Conservation (phyloP, 2,113 vertebrate genomes). For the Sorex araneus region DNA sequence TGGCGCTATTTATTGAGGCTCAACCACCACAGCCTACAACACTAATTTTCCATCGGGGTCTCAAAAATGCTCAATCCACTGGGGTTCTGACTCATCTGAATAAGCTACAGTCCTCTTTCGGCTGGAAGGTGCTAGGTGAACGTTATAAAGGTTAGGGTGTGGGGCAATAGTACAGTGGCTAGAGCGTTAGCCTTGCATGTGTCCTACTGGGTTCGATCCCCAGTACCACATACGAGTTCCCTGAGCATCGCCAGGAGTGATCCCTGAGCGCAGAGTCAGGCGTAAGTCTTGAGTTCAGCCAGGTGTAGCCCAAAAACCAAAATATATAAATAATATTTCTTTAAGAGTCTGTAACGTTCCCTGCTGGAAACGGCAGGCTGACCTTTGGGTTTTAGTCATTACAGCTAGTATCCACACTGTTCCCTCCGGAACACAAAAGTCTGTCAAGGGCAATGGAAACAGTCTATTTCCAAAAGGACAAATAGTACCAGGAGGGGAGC, state of each 20-base stretch:
- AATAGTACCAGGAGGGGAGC: neutral
- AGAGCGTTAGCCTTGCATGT: too few relatives aligned
- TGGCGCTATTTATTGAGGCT: conserved; percentile 69
- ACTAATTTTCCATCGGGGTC: neutral
- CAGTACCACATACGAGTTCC: too few relatives aligned
- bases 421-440: conserved; percentile 38
- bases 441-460: conserved; percentile 22
- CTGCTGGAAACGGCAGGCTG: conserved; percentile 22
- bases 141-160: neutral
- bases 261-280: too few relatives aligned
- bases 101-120: neutral
- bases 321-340: too few relatives aligned
- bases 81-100: neutral
- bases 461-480: conserved; percentile 12
- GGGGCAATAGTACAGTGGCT: too few relatives aligned
- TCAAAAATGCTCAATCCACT: neutral
- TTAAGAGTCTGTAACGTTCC: neutral
- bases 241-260: too few relatives aligned
- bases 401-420: neutral
- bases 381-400: conserved; percentile 28
- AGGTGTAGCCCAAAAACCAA: too few relatives aligned
- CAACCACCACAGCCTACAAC: neutral
- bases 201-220: too few relatives aligned
- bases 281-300: too few relatives aligned
- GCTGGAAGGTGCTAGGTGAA: neutral